Conservation (phyloP, 92 coral and sea anemone genomes). For the Heteractis magnifica region DNA sequence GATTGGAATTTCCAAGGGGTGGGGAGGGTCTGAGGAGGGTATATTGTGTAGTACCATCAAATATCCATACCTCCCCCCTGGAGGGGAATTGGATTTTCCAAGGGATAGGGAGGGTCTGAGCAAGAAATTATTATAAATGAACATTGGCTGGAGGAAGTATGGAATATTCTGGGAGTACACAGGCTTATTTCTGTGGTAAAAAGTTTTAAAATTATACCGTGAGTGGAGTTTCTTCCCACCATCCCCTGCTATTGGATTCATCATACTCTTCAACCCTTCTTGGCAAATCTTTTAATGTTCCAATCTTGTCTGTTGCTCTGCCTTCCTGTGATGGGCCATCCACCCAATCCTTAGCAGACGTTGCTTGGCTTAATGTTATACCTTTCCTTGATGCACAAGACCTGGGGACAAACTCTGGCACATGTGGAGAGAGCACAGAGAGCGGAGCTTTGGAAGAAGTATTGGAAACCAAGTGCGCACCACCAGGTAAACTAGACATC, state of each 20-base stretch:
- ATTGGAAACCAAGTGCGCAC: background rate
- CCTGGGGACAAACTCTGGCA: conserved; percentile 28
- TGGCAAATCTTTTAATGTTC: background rate
- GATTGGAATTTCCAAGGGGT: no score
- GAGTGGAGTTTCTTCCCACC: background rate
- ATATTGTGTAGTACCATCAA: background rate
- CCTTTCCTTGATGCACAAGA: conserved; percentile 3
- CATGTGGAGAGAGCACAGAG: conserved; percentile 32
- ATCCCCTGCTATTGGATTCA: background rate
- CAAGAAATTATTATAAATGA: no score
- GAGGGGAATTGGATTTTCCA: background rate
- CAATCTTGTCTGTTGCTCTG: background rate
- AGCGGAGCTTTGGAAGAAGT: background rate
- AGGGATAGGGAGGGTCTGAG: background rate
- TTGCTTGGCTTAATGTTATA: background rate
- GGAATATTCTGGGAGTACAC: background rate
- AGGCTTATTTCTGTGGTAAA: background rate
- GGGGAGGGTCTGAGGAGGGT: background rate
- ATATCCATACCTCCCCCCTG: background rate
- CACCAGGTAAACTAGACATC: background rate
- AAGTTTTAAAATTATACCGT: background rate
- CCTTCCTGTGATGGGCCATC: background rate
- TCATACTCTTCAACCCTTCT: background rate
- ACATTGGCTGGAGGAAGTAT: background rate
- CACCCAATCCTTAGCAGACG: background rate